These are phyloP conservation scores for Dromaius novaehollandiae DNA, from an alignment of 2,113 vertebrate genomes.

Conservation along the genomic window DNA sequence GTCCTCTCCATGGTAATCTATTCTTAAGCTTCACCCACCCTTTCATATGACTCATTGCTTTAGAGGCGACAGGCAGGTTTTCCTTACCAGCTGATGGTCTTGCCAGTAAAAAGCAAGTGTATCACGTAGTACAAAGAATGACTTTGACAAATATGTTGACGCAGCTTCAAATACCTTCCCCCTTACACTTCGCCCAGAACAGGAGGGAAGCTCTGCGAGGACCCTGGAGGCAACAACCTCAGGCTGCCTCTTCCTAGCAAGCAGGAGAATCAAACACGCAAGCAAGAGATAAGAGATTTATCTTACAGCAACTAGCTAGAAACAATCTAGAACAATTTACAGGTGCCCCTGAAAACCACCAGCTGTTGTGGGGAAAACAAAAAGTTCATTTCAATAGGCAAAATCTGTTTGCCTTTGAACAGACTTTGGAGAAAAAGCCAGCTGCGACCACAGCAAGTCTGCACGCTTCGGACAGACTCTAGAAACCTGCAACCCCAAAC, in stretches of 20 bases:
- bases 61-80: not conserved
- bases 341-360: not conserved
- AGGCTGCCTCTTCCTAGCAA: not conserved
- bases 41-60: conserved; percentile 13
- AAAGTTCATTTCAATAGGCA: not conserved
- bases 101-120: not conserved
- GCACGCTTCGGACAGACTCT: not conserved
- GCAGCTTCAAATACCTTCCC: not conserved
- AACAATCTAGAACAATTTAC: not conserved
- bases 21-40: conserved; percentile 35
- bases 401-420: not conserved
- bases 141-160: not conserved
- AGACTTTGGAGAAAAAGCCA: not conserved
- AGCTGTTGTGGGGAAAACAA: not conserved
- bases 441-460: not conserved
- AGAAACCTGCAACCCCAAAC: not conserved
- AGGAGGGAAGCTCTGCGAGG: not conserved
- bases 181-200: not conserved
- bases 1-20: conserved; percentile 43
- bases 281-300: not conserved
- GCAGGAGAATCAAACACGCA: not conserved
- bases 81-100: not conserved
- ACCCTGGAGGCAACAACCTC: not conserved
- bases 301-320: not conserved
- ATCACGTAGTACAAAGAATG: not conserved